Percentiles rank a stretch among this genome's conserved stretches.
These are phyloP conservation scores for Glossophaga mutica DNA, from an alignment of 2,797 vertebrate species.

Conservation along the genomic window DNA sequence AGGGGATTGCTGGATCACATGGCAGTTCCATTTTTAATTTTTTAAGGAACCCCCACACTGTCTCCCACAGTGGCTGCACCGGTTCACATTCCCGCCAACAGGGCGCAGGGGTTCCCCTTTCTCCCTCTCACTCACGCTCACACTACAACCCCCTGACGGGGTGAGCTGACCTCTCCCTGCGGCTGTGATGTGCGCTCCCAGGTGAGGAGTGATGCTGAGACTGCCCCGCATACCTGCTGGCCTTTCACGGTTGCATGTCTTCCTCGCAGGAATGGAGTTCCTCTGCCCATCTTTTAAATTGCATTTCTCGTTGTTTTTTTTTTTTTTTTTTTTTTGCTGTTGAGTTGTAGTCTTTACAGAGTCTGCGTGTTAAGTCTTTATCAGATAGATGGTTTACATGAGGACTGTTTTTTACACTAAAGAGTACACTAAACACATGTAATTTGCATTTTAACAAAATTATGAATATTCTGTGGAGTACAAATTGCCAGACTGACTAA, in stretches of 20 bases:
- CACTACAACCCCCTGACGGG: background rate
- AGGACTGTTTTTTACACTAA: background rate
- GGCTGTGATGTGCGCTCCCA: background rate
- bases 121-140: background rate
- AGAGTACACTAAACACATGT: background rate
- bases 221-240: accelerated
- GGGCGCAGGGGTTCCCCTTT: background rate
- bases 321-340: background rate
- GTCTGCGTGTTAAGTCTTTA: background rate
- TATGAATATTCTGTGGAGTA: background rate
- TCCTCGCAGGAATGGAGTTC: background rate
- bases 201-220: background rate
- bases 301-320: background rate
- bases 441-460: background rate
- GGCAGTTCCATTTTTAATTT: background rate
- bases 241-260: background rate
- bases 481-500: background rate
- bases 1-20: background rate
- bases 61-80: background rate
- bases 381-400: background rate
- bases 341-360: background rate
- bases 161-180: background rate
- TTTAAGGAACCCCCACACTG: background rate
- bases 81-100: background rate
- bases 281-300: background rate